A percentile compares a stretch with the other conserved stretches of the same genome.
Conservation (phyloP, 2,113 vertebrate genomes). For the Corvus cornix region DNA sequence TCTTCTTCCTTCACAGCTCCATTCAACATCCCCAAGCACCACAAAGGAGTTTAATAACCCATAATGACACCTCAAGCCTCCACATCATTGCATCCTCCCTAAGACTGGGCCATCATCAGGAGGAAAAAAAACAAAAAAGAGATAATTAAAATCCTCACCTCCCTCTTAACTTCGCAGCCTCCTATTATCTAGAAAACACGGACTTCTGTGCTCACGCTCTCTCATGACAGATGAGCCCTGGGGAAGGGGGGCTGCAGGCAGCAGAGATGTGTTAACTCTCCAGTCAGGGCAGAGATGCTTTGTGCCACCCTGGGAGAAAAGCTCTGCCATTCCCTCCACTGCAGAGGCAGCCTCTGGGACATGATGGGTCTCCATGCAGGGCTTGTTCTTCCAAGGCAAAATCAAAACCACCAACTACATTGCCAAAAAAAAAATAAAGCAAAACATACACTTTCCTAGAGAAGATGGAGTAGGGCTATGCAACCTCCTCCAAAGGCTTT, state of each 20-base stretch:
- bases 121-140: neutral
- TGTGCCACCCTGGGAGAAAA: neutral
- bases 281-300: neutral
- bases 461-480: neutral
- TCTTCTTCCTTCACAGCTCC: neutral
- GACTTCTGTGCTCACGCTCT: accelerated
- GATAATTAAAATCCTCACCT: slow-evolving; percentile 18
- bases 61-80: slow-evolving; percentile 51
- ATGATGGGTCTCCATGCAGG: accelerated
- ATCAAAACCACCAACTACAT: accelerated
- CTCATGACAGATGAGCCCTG: neutral
- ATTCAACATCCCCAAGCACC: neutral
- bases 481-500: neutral
- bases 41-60: slow-evolving; percentile 60
- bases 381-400: neutral
- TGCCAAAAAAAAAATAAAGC: too few species aligned
- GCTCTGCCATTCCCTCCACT: neutral
- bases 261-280: neutral
- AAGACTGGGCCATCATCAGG: neutral
- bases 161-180: neutral
- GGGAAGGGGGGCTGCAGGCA: neutral
- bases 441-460: neutral
- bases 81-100: neutral
- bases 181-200: neutral
- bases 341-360: neutral